phyloP scores from a whole-genome alignment of 1,140 invertebrate genomes.

The Prorops nasuta region DNA sequence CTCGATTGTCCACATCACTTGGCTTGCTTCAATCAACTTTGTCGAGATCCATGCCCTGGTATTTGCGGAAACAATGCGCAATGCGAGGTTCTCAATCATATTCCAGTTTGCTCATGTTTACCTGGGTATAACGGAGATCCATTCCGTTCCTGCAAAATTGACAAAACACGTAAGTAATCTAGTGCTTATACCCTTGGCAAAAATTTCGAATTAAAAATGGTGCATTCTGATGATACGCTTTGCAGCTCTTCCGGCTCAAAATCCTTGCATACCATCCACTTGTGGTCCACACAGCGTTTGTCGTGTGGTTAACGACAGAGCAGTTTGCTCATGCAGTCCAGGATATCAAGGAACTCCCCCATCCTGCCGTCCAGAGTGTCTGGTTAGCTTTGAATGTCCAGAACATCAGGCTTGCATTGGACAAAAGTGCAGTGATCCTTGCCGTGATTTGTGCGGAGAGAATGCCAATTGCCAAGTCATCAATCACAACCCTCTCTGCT shows the following conservation, averaged over 20 bases:
- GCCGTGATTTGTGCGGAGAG: constrained; percentile 74
- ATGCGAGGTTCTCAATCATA: constrained; percentile 77
- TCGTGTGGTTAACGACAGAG: constrained; percentile 65
- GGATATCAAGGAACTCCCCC: constrained; percentile 77
- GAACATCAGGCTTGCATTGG: constrained; percentile 73
- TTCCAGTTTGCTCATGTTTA: constrained; percentile 76
- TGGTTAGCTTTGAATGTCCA: constrained; percentile 75
- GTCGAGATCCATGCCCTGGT: constrained; percentile 81
- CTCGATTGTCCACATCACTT: constrained; percentile 76
- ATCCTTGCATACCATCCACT: constrained; percentile 77
- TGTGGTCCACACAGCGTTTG: constrained; percentile 82
- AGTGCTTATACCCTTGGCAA: constrained; percentile 49
- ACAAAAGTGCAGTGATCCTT: constrained; percentile 80
- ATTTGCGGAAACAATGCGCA: constrained; percentile 78
- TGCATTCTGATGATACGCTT: no score
- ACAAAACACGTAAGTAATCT: constrained; percentile 40
- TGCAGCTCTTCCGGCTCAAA: constrained; percentile 52
- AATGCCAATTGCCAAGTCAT: constrained; percentile 77
- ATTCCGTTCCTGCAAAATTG: constrained; percentile 71
- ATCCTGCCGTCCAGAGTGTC: constrained; percentile 75
- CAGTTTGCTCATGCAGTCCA: constrained; percentile 75
- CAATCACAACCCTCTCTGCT: constrained; percentile 83
- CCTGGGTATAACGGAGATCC: constrained; percentile 78
- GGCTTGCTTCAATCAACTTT: constrained; percentile 81
- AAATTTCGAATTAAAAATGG: no score